These are phyloP conservation scores for Bombycilla garrulus DNA, from an alignment of 2,113 vertebrate species.

Conservation along the genomic window DNA sequence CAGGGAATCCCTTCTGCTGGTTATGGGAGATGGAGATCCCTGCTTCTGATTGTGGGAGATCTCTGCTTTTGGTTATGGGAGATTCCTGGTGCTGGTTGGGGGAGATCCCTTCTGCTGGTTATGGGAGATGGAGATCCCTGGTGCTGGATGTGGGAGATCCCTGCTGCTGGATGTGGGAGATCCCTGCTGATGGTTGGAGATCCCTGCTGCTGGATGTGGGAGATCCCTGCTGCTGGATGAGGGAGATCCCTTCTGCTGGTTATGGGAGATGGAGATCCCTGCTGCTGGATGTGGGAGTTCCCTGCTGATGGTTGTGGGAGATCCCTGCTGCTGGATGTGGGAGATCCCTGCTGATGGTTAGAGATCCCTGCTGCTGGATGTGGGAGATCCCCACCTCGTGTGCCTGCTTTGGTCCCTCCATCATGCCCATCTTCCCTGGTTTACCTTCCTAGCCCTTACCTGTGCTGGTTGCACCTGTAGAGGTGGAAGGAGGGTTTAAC, in stretches of 20 bases:
- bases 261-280: not conserved
- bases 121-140: too few relatives aligned
- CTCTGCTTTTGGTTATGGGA: too few relatives aligned
- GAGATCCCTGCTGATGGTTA: not conserved
- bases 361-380: not conserved
- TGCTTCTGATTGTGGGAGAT: not conserved
- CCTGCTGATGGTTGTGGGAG: too few relatives aligned
- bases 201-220: not conserved
- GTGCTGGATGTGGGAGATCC: not conserved
- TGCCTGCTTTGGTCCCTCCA: not conserved
- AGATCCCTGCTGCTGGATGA: not conserved
- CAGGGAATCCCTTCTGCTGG: too few relatives aligned
- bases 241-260: not conserved
- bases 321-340: not conserved
- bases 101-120: too few relatives aligned
- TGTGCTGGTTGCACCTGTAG: not conserved
- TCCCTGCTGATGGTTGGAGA: too few relatives aligned
- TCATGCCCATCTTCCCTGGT: accelerated
- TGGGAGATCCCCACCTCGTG: accelerated
- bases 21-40: not conserved
- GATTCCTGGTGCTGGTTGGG: accelerated
- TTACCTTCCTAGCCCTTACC: not conserved
- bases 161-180: not conserved
- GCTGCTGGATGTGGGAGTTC: not conserved
- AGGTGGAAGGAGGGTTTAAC: not conserved